These are phyloP conservation scores for Cebidichthys violaceus DNA, from an alignment of 2,113 vertebrate genomes.

Conservation along the genomic window DNA sequence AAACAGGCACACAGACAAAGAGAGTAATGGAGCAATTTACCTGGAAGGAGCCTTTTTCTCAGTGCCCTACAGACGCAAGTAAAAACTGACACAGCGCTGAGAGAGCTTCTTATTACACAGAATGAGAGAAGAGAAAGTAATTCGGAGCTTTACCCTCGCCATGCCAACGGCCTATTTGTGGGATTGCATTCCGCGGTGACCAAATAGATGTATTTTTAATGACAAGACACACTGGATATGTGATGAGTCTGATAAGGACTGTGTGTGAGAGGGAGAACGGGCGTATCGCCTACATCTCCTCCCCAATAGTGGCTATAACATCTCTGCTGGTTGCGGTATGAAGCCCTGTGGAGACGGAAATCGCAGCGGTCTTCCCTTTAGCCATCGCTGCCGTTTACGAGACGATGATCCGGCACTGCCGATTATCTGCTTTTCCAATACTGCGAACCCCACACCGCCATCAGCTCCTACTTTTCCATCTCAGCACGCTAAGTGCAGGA, in stretches of 20 bases:
- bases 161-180: slow-evolving; percentile 36
- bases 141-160: slow-evolving; percentile 23
- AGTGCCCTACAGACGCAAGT: not conserved
- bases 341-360: slow-evolving; percentile 44
- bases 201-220: slow-evolving; percentile 56
- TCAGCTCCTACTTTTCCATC: not conserved
- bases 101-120: slow-evolving; percentile 24
- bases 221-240: not conserved
- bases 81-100: slow-evolving; percentile 33
- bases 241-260: slow-evolving; percentile 27
- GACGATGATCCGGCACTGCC: slow-evolving; percentile 30
- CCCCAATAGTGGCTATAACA: slow-evolving; percentile 35
- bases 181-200: slow-evolving; percentile 10
- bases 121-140: slow-evolving; percentile 19
- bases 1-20: slow-evolving; percentile 24
- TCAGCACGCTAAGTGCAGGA: slow-evolving; percentile 10
- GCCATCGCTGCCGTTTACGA: slow-evolving; percentile 5
- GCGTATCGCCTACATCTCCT: slow-evolving; percentile 20
- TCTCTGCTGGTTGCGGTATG: slow-evolving; percentile 38
- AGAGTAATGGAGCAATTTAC: slow-evolving; percentile 36
- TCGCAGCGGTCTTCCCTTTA: slow-evolving; percentile 60
- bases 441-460: not conserved
- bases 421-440: slow-evolving; percentile 53
- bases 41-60: slow-evolving; percentile 14
- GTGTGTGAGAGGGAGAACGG: not conserved